phyloP scores from a whole-genome alignment of 64 coral and sea anemone species.

The Montipora cactus region DNA sequence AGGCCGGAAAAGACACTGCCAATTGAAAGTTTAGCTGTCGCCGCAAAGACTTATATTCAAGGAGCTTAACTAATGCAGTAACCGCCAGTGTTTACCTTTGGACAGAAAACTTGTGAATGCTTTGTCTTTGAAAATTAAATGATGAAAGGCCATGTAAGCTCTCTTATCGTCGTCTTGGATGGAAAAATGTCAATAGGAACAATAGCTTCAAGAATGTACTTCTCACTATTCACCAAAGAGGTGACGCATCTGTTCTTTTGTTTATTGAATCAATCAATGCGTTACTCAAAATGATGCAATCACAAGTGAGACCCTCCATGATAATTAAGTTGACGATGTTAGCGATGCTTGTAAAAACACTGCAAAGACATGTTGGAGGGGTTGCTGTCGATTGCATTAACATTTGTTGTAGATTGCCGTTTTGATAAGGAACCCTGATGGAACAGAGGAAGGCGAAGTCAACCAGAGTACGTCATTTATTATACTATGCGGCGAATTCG shows the following conservation, averaged over 20 bases:
- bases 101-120: slow-evolving; percentile 10
- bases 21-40: no score
- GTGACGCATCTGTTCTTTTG: background rate
- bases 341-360: background rate
- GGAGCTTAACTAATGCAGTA: background rate
- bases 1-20: no score
- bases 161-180: background rate
- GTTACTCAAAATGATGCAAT: background rate
- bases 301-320: background rate
- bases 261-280: background rate
- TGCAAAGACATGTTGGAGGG: background rate
- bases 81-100: background rate
- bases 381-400: background rate
- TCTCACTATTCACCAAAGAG: background rate
- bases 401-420: background rate
- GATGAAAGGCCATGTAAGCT: background rate
- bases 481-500: no score
- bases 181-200: background rate
- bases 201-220: background rate
- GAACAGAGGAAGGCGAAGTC: no score
- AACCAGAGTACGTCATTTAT: no score
- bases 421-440: background rate
- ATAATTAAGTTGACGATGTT: background rate
- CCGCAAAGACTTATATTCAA: no score
- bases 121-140: background rate